Evolutionary conservation across 2,113 vertebrate genomes (phyloP).

Genomic region (Nyctereutes procyonoides): DNA sequence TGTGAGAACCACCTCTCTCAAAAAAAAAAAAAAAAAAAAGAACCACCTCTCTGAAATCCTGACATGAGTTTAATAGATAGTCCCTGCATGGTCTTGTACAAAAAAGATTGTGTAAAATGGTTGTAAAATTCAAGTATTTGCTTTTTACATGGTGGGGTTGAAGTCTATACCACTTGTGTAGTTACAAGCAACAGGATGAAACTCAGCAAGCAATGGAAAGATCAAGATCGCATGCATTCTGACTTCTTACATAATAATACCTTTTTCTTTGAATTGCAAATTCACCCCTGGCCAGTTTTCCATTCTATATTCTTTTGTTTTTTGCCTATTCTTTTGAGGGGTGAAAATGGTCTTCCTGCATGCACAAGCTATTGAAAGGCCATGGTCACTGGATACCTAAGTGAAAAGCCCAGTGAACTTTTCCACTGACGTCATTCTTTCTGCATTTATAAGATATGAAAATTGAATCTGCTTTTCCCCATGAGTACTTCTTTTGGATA

Average conservation of each 20-base stretch:
- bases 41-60: constrained; percentile 1
- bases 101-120: constrained; percentile 28
- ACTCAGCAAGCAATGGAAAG: constrained; percentile 3
- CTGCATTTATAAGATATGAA: not conserved
- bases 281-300: not conserved
- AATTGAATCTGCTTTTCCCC: not conserved
- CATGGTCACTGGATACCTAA: not conserved
- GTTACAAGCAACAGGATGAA: not conserved
- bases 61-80: constrained; percentile 46
- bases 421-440: not conserved
- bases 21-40: not conserved
- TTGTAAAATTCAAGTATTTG: constrained; percentile 55
- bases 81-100: constrained; percentile 6
- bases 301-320: not conserved
- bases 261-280: constrained; percentile 65
- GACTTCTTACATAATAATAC: constrained; percentile 20
- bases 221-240: constrained; percentile 12
- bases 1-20: not conserved
- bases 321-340: not conserved
- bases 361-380: constrained; percentile 2
- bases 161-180: not conserved
- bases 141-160: not conserved
- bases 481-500: not conserved
- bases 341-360: constrained; percentile 1
- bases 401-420: not conserved